These are phyloP conservation scores for Oreonectes daqikongensis DNA, from an alignment of 2,797 vertebrate genomes.

Conservation along the genomic window DNA sequence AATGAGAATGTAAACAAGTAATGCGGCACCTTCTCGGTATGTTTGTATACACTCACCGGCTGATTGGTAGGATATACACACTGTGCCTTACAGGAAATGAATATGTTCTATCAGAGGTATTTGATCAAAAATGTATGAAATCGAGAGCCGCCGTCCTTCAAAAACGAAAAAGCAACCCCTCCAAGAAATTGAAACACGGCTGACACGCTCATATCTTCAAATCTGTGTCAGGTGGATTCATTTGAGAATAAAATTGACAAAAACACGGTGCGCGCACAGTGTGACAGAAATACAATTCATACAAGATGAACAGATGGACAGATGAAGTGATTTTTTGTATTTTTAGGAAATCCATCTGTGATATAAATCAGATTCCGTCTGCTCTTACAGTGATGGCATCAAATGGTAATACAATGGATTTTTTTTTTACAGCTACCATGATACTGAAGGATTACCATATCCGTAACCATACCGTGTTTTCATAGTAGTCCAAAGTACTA, in stretches of 20 bases:
- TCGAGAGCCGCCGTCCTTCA: conserved; percentile 48
- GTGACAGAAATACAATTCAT: conserved; percentile 1
- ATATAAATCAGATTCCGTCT: background rate
- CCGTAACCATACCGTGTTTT: background rate
- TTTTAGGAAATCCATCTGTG: background rate
- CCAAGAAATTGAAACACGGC: conserved; percentile 25
- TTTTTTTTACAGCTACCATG: background rate
- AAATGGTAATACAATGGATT: background rate
- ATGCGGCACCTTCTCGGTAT: background rate
- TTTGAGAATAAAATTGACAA: conserved; percentile 28
- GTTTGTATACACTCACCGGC: conserved; percentile 2
- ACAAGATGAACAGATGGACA: background rate
- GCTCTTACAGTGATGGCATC: background rate
- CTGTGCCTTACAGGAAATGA: conserved; percentile 25
- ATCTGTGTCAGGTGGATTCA: conserved; percentile 23
- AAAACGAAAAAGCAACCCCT: conserved; percentile 16
- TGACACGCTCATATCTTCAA: conserved; percentile 22
- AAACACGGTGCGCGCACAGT: background rate
- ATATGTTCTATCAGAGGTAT: conserved; percentile 42
- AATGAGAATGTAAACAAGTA: conserved; percentile 17
- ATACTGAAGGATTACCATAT: too few species aligned
- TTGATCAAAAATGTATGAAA: conserved; percentile 62
- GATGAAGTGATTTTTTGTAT: background rate
- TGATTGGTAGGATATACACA: conserved; percentile 27
- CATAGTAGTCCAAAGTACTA: background rate